Conservation (phyloP, 2,888 invertebrate species). For the Bombylius major region DNA sequence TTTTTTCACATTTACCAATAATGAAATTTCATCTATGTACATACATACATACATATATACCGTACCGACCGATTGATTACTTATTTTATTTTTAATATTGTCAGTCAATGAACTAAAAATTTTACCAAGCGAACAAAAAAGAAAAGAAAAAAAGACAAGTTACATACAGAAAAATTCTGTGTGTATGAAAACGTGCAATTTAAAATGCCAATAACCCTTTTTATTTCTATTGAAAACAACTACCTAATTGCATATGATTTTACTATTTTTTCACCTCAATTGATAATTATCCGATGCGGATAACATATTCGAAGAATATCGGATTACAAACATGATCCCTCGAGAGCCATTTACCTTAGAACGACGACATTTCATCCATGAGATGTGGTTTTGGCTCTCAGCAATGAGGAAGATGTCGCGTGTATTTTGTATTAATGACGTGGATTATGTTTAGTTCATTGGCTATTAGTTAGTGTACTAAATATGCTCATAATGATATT, state of each 20-base stretch:
- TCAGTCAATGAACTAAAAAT: too few species aligned
- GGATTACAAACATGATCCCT: constrained; percentile 6
- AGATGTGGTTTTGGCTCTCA: constrained; percentile 6
- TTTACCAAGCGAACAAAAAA: too few species aligned
- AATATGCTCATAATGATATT: too few species aligned
- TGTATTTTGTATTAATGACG: constrained; percentile 12
- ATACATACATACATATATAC: too few species aligned
- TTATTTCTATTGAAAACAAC: background rate
- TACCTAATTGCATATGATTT: background rate
- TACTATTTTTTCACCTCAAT: background rate
- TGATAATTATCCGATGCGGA: background rate
- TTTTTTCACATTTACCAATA: too few species aligned
- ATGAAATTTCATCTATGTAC: too few species aligned
- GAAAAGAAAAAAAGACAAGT: too few species aligned
- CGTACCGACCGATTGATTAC: too few species aligned
- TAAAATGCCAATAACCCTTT: background rate
- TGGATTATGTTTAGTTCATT: constrained; percentile 13
- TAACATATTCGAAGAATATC: constrained; percentile 1
- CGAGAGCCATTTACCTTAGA: constrained; percentile 3
- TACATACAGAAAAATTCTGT: too few species aligned
- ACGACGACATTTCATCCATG: constrained; percentile 3
- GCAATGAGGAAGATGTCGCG: constrained; percentile 14
- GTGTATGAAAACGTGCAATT: background rate
- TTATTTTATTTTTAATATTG: too few species aligned
- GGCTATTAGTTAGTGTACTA: constrained; percentile 3